Conservation (phyloP, 2,888 invertebrate genomes). For the Smittia aterrima region DNA sequence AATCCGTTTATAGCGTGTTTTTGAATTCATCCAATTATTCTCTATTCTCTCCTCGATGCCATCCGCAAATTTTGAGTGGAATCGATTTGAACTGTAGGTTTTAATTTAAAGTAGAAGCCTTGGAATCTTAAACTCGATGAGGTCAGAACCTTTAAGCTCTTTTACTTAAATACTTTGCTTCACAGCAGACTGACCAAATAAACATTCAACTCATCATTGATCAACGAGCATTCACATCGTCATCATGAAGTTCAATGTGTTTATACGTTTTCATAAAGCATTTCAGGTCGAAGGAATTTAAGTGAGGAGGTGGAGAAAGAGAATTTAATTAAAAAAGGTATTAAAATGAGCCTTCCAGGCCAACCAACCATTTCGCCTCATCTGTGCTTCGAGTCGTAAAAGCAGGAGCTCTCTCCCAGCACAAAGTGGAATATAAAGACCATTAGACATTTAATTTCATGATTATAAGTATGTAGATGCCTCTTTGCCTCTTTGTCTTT, state of each 20-base stretch:
- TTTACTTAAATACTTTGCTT: no score
- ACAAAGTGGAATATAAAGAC: slow-evolving; percentile 30
- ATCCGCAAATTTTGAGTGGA: not conserved
- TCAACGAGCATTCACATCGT: not conserved
- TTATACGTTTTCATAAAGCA: not conserved
- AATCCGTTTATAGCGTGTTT: slow-evolving; percentile 41
- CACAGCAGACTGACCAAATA: no score
- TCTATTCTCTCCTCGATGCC: not conserved
- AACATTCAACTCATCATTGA: no score
- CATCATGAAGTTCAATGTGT: not conserved
- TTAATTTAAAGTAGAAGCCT: no score
- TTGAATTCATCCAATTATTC: slow-evolving; percentile 40
- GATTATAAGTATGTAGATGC: slow-evolving; percentile 28
- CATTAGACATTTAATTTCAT: slow-evolving; percentile 41
- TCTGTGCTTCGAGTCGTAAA: slow-evolving; percentile 15
- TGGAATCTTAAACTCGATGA: no score
- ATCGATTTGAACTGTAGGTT: not conserved
- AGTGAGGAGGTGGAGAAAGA: not conserved
- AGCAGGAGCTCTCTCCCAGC: not conserved
- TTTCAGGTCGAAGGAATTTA: not conserved
- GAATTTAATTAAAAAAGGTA: slow-evolving; percentile 42
- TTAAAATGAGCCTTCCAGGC: slow-evolving; percentile 11
- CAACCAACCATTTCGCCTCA: slow-evolving; percentile 9
- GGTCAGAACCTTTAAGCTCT: no score
- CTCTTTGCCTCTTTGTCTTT: slow-evolving; percentile 1